A percentile compares a stretch with the other conserved stretches of the same genome.
These are phyloP conservation scores for Myrmophylax atrothorax DNA, from an alignment of 2,113 vertebrate genomes.

Conservation along the genomic window DNA sequence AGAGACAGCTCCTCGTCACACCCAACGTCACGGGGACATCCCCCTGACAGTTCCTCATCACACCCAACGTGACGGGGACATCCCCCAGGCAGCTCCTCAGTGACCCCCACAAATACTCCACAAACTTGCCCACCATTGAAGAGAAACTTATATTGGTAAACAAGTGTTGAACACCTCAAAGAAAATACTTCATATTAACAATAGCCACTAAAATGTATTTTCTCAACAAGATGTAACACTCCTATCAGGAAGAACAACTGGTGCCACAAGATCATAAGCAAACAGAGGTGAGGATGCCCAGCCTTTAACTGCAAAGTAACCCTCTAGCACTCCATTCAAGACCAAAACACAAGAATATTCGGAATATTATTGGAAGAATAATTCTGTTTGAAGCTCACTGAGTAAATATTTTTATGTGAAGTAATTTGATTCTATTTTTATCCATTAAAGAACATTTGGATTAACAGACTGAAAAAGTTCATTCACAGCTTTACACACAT, in stretches of 20 bases:
- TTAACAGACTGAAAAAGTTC: slow-evolving; percentile 58
- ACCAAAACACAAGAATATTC: background rate
- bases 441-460: slow-evolving; percentile 68
- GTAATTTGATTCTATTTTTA: slow-evolving; percentile 57
- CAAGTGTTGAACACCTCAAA: slow-evolving; percentile 27
- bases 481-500: background rate
- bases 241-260: slow-evolving; percentile 30
- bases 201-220: slow-evolving; percentile 26
- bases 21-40: background rate
- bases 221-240: background rate
- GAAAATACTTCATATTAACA: slow-evolving; percentile 43
- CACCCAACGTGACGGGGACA: background rate
- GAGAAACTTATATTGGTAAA: background rate
- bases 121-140: fast-evolving
- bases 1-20: background rate
- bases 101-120: background rate
- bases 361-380: background rate
- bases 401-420: background rate
- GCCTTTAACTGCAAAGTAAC: background rate
- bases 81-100: background rate
- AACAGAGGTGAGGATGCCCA: background rate
- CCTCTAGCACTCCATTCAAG: background rate
- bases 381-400: background rate
- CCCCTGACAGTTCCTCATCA: background rate
- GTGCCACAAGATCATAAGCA: slow-evolving; percentile 43